phyloP scores from a whole-genome alignment of 2,888 invertebrate species.

The Leptinotarsa juncta region DNA sequence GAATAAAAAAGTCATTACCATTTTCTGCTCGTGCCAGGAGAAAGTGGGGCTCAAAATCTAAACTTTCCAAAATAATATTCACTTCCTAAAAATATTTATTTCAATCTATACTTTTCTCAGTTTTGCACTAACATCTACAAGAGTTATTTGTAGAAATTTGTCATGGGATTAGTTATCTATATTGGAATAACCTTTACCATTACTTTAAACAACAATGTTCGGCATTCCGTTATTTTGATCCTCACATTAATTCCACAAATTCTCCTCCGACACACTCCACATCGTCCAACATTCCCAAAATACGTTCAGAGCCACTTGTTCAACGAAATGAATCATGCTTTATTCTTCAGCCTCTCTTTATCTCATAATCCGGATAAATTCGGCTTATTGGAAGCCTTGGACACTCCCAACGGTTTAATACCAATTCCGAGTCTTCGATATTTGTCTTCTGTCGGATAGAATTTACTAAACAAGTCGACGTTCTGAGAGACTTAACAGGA shows the following conservation, averaged over 20 bases:
- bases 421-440: constrained; percentile 29
- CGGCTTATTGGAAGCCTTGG: constrained; percentile 39
- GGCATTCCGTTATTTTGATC: background rate
- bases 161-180: too few relatives aligned
- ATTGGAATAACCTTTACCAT: too few relatives aligned
- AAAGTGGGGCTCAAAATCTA: too few relatives aligned
- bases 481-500: constrained; percentile 22
- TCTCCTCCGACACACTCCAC: background rate
- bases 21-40: too few relatives aligned
- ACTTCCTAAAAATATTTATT: too few relatives aligned
- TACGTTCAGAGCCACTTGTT: constrained; percentile 8
- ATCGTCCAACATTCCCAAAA: background rate
- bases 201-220: background rate
- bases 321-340: constrained; percentile 9
- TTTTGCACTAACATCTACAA: too few relatives aligned
- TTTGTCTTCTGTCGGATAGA: constrained; percentile 41
- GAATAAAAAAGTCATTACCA: too few relatives aligned
- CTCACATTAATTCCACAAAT: constrained; percentile 8
- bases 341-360: constrained; percentile 8
- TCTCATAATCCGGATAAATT: constrained; percentile 41
- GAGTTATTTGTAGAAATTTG: too few relatives aligned
- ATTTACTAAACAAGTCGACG: constrained; percentile 26
- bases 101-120: too few relatives aligned
- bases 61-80: too few relatives aligned
- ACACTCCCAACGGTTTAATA: constrained; percentile 38